Evolutionary conservation across 1,140 invertebrate genomes (phyloP).

Genomic region (Oncopodura yosiiana): DNA sequence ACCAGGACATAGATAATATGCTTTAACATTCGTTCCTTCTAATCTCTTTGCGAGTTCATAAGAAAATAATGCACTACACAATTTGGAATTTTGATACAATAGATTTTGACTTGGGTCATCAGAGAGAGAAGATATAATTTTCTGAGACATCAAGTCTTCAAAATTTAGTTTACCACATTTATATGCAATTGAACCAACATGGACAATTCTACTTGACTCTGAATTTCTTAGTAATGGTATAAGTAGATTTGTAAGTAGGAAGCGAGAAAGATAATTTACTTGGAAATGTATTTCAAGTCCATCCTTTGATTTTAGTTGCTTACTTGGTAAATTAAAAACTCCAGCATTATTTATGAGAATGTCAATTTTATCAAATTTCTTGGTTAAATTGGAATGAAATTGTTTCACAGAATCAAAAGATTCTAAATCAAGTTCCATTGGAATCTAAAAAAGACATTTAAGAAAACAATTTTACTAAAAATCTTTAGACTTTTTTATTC

Average conservation of each 20-base stretch:
- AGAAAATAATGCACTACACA: conserved; percentile 62
- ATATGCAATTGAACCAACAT: conserved; percentile 48
- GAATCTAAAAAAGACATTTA: too few relatives aligned
- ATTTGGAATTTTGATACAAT: conserved; percentile 67
- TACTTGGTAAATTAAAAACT: conserved; percentile 15
- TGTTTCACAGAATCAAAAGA: neutral
- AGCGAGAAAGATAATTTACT: conserved; percentile 71
- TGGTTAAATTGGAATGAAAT: neutral
- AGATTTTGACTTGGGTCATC: conserved; percentile 37
- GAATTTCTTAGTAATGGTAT: neutral
- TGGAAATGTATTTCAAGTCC: conserved; percentile 71
- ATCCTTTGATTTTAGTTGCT: conserved; percentile 46
- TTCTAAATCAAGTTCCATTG: too few relatives aligned
- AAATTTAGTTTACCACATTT: conserved; percentile 60
- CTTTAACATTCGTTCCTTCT: conserved; percentile 51
- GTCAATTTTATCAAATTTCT: conserved; percentile 39
- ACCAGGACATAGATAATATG: conserved; percentile 69
- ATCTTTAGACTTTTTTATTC: too few relatives aligned
- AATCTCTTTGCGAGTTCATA: conserved; percentile 50
- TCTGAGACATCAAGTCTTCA: conserved; percentile 55
- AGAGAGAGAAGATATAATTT: conserved; percentile 37
- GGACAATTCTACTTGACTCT: conserved; percentile 43
- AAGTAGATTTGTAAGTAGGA: conserved; percentile 49
- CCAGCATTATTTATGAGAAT: conserved; percentile 47
- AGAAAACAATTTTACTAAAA: too few relatives aligned